These are phyloP conservation scores for Lates japonicus DNA, from an alignment of 2,797 vertebrate genomes.

Conservation along the genomic window DNA sequence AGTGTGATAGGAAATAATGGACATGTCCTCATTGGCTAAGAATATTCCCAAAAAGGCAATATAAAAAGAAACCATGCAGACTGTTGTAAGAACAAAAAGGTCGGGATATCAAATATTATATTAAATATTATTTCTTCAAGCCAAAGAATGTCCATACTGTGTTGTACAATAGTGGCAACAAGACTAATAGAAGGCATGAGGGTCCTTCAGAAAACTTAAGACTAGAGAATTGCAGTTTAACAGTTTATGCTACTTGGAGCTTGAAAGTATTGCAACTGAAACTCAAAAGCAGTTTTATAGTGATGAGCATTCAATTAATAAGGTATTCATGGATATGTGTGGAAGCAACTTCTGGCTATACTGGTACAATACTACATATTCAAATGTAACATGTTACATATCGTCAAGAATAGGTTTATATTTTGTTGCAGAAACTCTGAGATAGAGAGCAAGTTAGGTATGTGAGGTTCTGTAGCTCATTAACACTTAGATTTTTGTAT, in stretches of 20 bases:
- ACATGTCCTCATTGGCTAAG: background rate
- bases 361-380: background rate
- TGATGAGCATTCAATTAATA: background rate
- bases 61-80: background rate
- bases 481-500: background rate
- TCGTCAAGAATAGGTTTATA: background rate
- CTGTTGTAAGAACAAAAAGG: background rate
- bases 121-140: background rate
- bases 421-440: background rate
- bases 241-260: too few relatives aligned
- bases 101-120: background rate
- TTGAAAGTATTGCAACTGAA: background rate
- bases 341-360: background rate
- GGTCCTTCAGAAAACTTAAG: background rate
- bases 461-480: background rate
- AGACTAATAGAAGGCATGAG: background rate
- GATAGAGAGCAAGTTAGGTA: background rate
- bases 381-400: background rate
- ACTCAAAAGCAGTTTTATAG: background rate
- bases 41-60: background rate
- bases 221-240: background rate
- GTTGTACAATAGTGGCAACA: background rate
- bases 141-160: background rate
- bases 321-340: background rate
- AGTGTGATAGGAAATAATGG: constrained; percentile 52